Base-by-base conservation (phyloP, 1,140 invertebrate genomes). In the Charaxes varanes region DNA sequence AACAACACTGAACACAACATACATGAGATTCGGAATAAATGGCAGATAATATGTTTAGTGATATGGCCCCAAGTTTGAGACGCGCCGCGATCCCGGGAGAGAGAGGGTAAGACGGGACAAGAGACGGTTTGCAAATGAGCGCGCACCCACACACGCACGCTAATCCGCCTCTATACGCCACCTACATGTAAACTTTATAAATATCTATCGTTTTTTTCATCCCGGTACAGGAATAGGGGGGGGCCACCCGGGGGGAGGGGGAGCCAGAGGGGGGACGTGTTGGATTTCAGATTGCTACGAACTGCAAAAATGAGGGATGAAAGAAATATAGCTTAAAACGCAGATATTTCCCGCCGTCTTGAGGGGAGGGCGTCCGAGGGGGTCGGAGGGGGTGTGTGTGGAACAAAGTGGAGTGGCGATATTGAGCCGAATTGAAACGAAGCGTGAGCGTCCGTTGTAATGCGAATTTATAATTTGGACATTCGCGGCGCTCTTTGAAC, bases 321-420 rank as follows among this genome's bases (percentile, higher is more conserved):
- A 85, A 85, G 84, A 85, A 85, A 85, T 85, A 85, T 85, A 85
- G 82, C 84, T 85, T 85, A 85, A 85, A 84, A 85, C 84, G 81
- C 79, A 84, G 81, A 84, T 84, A 84, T 82, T 84, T 85, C 78
- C 71, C 73, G 78, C 70, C 76, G 70, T 83, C 78, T 83, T 80
- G 76, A 82, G 78, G 67, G 66, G 73, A 62, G 62, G 52, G 56
- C 35, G 54, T n/a, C n/a, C 56, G 37, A 57, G 26, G 46, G 58
- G 63, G 53, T 60, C 61, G 28, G 50, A 40, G 24, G 34, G 67
- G 69, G 76, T 78, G 77, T 83, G 74, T 80, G 76, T 76, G 77
- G 79, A 80, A 83, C 77, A 83, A 83, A 81, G 77, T 81, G 69
- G 73, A 80, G 74, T 77, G 79, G 76, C 73, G 72, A 83, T 83